Evolutionary conservation across 1,140 invertebrate genomes (phyloP).

Genomic region (Zelostemma sp.): DNA sequence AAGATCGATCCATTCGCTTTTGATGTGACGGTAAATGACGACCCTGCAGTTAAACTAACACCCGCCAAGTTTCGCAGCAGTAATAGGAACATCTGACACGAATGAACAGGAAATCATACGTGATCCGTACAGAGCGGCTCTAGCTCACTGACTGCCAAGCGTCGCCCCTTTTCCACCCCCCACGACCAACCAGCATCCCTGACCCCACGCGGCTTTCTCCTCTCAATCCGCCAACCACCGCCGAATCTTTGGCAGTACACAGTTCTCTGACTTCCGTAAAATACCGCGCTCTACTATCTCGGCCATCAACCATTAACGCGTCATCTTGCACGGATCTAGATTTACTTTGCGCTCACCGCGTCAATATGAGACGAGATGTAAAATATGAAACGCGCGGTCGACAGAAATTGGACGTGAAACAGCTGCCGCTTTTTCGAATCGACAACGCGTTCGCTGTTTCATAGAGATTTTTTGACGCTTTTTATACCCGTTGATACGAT

Average conservation of each 20-base stretch:
- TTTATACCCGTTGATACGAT: too few relatives aligned
- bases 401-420: too few relatives aligned
- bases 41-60: too few relatives aligned
- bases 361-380: too few relatives aligned
- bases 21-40: too few relatives aligned
- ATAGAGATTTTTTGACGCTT: too few relatives aligned
- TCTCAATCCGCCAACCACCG: slow-evolving; percentile 38
- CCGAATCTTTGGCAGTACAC: slow-evolving; percentile 34
- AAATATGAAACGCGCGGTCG: too few relatives aligned
- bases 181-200: slow-evolving; percentile 52
- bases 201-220: slow-evolving; percentile 46
- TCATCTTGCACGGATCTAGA: slow-evolving; percentile 23
- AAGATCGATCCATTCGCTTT: not conserved
- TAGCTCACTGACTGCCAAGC: slow-evolving; percentile 63
- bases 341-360: too few relatives aligned
- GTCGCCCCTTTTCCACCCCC: slow-evolving; percentile 62
- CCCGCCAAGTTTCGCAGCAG: too few relatives aligned
- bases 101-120: not conserved
- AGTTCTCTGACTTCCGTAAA: slow-evolving; percentile 38
- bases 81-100: too few relatives aligned
- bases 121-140: slow-evolving; percentile 59
- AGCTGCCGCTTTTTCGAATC: too few relatives aligned
- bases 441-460: too few relatives aligned
- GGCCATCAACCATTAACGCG: slow-evolving; percentile 20
- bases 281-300: slow-evolving; percentile 21